A percentile compares a stretch with the other conserved stretches of the same genome.
These are phyloP conservation scores for Xestobium rufovillosum DNA, from an alignment of 2,888 invertebrate species.

Conservation along the genomic window DNA sequence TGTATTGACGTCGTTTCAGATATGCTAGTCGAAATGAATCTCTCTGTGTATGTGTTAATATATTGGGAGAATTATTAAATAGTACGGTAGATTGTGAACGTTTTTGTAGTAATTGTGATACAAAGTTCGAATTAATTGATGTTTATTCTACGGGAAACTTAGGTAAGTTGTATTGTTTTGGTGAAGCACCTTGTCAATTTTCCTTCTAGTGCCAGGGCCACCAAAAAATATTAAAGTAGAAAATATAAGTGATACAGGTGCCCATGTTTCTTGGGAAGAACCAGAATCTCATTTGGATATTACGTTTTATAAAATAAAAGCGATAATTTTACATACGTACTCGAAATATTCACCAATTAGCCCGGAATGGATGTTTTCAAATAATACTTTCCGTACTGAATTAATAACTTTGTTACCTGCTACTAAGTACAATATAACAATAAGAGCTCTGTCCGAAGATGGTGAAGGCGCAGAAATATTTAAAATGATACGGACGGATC, in stretches of 20 bases:
- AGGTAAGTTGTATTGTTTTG: conserved; percentile 24
- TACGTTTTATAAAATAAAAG: conserved; percentile 50
- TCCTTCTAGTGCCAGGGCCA: conserved; percentile 55
- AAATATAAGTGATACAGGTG: conserved; percentile 56
- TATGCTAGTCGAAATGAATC: conserved; percentile 28
- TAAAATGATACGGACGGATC: conserved; percentile 57
- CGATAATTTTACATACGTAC: conserved; percentile 50
- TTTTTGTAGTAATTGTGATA: conserved; percentile 26
- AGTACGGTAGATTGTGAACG: conserved; percentile 25
- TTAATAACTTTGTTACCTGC: conserved; percentile 64
- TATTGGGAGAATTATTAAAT: conserved; percentile 31
- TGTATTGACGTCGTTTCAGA: conserved; percentile 22
- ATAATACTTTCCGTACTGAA: conserved; percentile 50
- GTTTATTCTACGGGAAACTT: conserved; percentile 33
- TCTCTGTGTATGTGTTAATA: conserved; percentile 33
- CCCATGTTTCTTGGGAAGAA: conserved; percentile 52
- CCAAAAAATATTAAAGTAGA: conserved; percentile 53
- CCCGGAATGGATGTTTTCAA: conserved; percentile 54
- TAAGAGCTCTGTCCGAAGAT: conserved; percentile 57
- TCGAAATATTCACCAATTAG: conserved; percentile 46
- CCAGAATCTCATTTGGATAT: conserved; percentile 50
- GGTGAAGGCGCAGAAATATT: conserved; percentile 53
- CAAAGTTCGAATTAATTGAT: conserved; percentile 26
- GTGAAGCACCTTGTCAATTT: not conserved
- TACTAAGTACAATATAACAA: conserved; percentile 65